Evolutionary conservation across 1,140 invertebrate species (phyloP), one percentile per base, ranked within the genome.

Genomic region (Drosophila elegans): DNA sequence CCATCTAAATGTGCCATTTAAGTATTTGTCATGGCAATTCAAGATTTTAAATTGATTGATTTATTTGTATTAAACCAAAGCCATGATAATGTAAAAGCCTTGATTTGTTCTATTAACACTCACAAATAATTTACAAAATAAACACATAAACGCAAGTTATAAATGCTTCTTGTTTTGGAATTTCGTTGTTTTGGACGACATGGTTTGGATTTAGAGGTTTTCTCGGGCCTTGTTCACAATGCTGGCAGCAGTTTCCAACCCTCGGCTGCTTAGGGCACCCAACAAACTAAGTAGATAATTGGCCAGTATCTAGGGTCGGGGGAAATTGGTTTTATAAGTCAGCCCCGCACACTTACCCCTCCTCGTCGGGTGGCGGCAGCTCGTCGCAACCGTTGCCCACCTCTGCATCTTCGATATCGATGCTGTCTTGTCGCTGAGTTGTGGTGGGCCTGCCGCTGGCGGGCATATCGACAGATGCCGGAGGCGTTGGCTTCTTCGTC

Each of bases 401-500:
- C 11, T 72, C 72, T 4, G 69, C 66, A 79, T 93, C 72, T 91
- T 93, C 82, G 78, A 91, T 82, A 62, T 91, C 84, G 92, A 93
- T 59, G 92, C 93, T 66, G 78, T 92, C 63, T 91, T 94, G 91
- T 3, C 78, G 59, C 71, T 48, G 67, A 16, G 27, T 2, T 36
- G 86, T 21, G 10, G 60, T 44, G 6, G 39, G 42, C 60, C 93
- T 42, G 74, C 93, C 29, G 84, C 78, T 84, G 86, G 88, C 21
- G 91, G 91, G 53, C 75, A 92, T 61, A 91, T 93, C 39, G 3
- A 80, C 74, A 5, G 83, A 72, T 3, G 78, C 61, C 2, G 61
- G 64, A 10, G 91, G 83, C 44, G 90, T 83, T 3, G 94, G 93
- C 79, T 95, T 95, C 41, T 92, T 93, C 9, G 94, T 96, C 90